Evolutionary conservation across 2,888 invertebrate genomes (phyloP), one percentile per base, ranked within the genome.

Genomic region (Salpingus planirostris): DNA sequence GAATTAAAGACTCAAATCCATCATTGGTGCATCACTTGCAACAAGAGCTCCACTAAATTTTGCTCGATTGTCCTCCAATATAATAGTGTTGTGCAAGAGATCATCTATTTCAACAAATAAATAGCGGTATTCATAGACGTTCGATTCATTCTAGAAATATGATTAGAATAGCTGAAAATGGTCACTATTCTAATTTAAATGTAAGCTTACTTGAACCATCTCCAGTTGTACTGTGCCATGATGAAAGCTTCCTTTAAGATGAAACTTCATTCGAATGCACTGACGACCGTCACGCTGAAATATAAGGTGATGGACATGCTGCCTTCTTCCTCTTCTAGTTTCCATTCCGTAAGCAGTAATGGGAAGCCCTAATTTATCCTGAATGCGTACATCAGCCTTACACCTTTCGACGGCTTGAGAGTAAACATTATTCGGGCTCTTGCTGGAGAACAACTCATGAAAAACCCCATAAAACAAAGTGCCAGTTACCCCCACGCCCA

Each of bases 331-430:
- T 44, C 92, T 70, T 11, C 84, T 71, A 1, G 82, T 83, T 59
- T 87, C 86, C 62, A 92, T 91, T 0, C 93, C 93, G 63, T 76
- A 88, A 1, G 86, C 87, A 61, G 83, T 90, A 15, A 95, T 84
- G 3, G 92, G 91, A 38, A 78, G 70, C n/a, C 95, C 95, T 31
- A 93, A 66, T n/a, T 80, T 74, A 64, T 90, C 86, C 52, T 78
- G 73, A 1, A 93, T 74, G 54, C 80, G 71, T 3, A 77, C 68
- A 65, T 91, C 81, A 50, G 79, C 71, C 46, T 77, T 74, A 52
- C 90, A 88, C 48, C 74, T 71, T 37, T 85, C 77, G 11, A 86
- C 68, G 2, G 92, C 86, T 48, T 76, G 74, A 11, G 80, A 76
- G 58, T 90, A 93, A 36, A 92, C 75, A 50, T 78, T 85, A 62